phyloP scores from a whole-genome alignment of 2,797 vertebrate genomes.

The Petrocephalus sullivani region DNA sequence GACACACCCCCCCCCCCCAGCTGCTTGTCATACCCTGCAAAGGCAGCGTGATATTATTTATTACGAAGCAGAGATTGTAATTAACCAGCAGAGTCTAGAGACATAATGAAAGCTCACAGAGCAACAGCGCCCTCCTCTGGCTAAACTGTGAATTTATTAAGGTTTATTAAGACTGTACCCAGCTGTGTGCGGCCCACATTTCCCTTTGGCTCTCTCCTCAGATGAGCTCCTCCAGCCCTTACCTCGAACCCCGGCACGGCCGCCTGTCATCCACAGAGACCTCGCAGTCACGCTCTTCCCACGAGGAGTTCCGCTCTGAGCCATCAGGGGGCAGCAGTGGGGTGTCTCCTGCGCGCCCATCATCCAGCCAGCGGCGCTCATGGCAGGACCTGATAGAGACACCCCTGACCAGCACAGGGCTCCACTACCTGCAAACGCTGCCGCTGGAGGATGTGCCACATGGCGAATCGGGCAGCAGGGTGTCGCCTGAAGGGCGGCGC shows the following conservation, averaged over 20 bases:
- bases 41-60: neutral
- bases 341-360: slow-evolving; percentile 78
- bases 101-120: neutral
- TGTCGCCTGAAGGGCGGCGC: slow-evolving; percentile 82
- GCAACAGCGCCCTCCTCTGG: neutral
- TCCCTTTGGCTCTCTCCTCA: slow-evolving; percentile 37
- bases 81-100: neutral
- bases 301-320: slow-evolving; percentile 84
- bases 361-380: slow-evolving; percentile 81
- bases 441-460: slow-evolving; percentile 81
- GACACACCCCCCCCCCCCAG: neutral
- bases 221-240: slow-evolving; percentile 83
- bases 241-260: slow-evolving; percentile 85
- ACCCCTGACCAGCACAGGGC: slow-evolving; percentile 75
- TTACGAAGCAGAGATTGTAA: neutral
- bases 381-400: slow-evolving; percentile 97
- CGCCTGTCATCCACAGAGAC: slow-evolving; percentile 91
- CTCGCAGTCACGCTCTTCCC: slow-evolving; percentile 87
- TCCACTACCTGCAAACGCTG: slow-evolving; percentile 93
- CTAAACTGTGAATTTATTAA: neutral
- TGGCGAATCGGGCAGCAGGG: slow-evolving; percentile 52
- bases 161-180: neutral
- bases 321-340: slow-evolving; percentile 59
- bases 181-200: neutral
- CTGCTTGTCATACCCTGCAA: neutral